Base-by-base conservation (phyloP, 2,888 invertebrate species). In the Caenorhabditis sinica region DNA sequence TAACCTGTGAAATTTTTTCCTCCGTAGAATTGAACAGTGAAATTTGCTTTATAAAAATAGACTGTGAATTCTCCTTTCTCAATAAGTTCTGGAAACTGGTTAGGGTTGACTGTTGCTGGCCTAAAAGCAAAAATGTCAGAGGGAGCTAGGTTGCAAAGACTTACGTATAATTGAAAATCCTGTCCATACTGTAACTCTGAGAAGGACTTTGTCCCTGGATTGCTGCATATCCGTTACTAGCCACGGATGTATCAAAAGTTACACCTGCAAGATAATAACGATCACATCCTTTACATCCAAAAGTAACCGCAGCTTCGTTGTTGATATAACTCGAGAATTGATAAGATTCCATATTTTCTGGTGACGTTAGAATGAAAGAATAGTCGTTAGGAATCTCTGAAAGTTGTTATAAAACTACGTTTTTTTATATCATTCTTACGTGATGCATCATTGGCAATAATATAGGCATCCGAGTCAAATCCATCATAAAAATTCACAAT, bases 41-140 rank as follows among this genome's bases (percentile, higher is more conserved):
- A 53, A 15, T 36, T 53, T 11, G 51, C 25, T 33, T 68, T 68
- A 20, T 68, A 68, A 1, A 36, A 30, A 15, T 23, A 36, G 5
- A 68, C 17, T 0, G 68, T 68, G 23, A 68, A 68, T n/a, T 68
- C 51, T 33, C 33, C 33, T 20, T 51, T 68, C 5, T 51, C 51
- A 36, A 68, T 68, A 3, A 68, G 5, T 30, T 68, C 51, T 17
- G 68, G 68, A n/a, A 68, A 25, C 23, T 68, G 68, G 23, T 68
- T 68, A 6, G 30, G 51, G n/a, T 11, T 36, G 36, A 68, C 30
- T 53, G 51, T 33, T 0, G 68, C 6, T 0, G 36, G n/a, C 4
- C 68, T 68, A 15, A 33, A 68, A 20, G n/a, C 5, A 0, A 49
- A 49, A 49, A 49, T 9, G 15, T 40, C 4, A n/a, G n/a, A n/a